Conservation (phyloP, 2,797 vertebrate species). For the Gambusia yucatana region DNA sequence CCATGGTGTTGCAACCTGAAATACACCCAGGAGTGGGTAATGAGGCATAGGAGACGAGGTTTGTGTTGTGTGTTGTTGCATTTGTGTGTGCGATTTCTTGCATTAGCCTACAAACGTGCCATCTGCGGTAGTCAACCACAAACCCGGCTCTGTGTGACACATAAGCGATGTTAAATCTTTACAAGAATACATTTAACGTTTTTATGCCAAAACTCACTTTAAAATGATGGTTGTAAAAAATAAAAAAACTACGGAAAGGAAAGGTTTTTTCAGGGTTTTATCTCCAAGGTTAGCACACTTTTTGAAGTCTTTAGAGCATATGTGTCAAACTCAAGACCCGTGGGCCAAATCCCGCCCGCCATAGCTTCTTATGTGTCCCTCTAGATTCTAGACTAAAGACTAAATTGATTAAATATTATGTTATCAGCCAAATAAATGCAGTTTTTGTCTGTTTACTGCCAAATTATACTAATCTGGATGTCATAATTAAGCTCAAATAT, state of each 20-base stretch:
- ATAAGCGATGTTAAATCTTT: slow-evolving; percentile 61
- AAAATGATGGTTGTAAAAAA: neutral
- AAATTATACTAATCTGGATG: too few species aligned
- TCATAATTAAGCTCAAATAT: too few species aligned
- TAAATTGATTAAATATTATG: too few species aligned
- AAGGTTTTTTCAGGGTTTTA: neutral
- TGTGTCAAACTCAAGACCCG: too few species aligned
- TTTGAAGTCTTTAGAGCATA: neutral
- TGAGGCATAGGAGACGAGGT: slow-evolving; percentile 69
- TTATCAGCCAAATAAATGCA: too few species aligned
- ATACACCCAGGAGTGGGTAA: slow-evolving; percentile 73
- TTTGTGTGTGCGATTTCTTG: slow-evolving; percentile 25
- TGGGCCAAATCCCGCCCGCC: too few species aligned
- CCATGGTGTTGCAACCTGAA: slow-evolving; percentile 61
- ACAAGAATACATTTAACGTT: slow-evolving; percentile 48
- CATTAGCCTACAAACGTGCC: slow-evolving; percentile 56
- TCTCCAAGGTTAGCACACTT: neutral
- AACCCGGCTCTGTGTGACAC: slow-evolving; percentile 58
- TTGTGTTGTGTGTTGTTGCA: slow-evolving; percentile 39
- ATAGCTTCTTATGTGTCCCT: too few species aligned
- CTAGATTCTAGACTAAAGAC: too few species aligned
- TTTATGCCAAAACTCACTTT: slow-evolving; percentile 11
- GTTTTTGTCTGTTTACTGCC: too few species aligned
- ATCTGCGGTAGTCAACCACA: slow-evolving; percentile 72
- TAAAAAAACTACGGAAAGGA: neutral